Evolutionary conservation across 2,797 vertebrate genomes (phyloP).

Genomic region (Micromesistius poutassou): DNA sequence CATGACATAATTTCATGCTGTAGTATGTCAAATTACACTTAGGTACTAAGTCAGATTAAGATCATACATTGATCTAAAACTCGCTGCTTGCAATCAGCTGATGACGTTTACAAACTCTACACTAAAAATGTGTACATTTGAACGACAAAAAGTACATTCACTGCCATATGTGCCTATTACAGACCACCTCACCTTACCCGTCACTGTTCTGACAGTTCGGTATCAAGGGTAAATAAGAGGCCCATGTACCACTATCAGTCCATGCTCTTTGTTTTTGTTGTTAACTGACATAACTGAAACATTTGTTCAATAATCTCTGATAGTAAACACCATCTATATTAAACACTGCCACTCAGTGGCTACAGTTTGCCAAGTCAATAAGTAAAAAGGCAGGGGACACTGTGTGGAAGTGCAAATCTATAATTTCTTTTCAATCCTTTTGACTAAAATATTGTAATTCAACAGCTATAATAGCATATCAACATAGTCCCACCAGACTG

Average conservation of each 20-base stretch:
- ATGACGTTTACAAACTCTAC: not conserved
- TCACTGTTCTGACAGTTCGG: no score
- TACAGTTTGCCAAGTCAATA: not conserved
- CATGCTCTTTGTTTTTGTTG: not conserved
- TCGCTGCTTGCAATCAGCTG: not conserved
- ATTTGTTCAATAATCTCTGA: not conserved
- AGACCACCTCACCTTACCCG: no score
- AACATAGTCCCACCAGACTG: not conserved
- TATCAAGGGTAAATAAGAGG: no score
- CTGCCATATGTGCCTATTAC: not conserved
- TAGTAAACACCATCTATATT: not conserved
- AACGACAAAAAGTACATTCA: not conserved
- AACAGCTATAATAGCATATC: not conserved
- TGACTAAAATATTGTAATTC: not conserved
- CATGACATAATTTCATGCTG: not conserved
- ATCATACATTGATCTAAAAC: not conserved
- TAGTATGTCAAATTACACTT: not conserved
- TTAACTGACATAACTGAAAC: not conserved
- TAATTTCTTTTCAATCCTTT: not conserved
- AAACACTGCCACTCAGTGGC: slow-evolving; percentile 1
- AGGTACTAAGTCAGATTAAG: not conserved
- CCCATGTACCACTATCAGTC: no score
- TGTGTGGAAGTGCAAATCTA: not conserved
- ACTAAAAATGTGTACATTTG: not conserved
- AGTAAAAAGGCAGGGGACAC: not conserved